Percentiles rank a stretch among this genome's conserved stretches.
phyloP scores from a whole-genome alignment of 2,113 vertebrate species.

The Callocephalon fimbriatum region DNA sequence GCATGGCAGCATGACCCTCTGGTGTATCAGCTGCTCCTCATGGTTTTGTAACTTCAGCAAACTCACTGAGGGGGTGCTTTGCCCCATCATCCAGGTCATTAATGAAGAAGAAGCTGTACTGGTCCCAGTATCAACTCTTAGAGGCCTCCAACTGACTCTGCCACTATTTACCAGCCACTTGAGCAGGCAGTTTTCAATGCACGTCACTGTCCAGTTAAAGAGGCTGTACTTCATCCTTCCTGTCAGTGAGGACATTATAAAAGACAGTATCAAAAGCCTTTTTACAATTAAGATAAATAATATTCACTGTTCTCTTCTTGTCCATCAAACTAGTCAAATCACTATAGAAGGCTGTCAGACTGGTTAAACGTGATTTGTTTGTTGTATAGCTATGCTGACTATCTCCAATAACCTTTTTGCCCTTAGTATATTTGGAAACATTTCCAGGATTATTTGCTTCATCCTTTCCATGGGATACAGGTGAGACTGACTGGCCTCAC shows the following conservation, averaged over 20 bases:
- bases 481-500: background rate
- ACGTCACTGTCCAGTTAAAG: background rate
- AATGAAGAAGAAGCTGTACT: background rate
- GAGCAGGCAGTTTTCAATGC: background rate
- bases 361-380: background rate
- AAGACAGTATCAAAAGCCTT: background rate
- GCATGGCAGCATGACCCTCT: background rate
- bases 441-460: background rate
- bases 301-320: background rate
- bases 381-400: background rate
- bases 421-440: background rate
- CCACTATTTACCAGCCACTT: background rate
- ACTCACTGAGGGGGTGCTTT: background rate
- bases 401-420: background rate
- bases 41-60: background rate
- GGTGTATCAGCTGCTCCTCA: background rate
- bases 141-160: background rate
- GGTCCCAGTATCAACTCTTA: background rate
- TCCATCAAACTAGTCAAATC: background rate
- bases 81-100: background rate
- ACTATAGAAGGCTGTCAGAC: background rate
- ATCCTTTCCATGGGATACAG: background rate
- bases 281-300: background rate
- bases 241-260: background rate
- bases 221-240: background rate